Evolutionary conservation across 1,140 invertebrate species (phyloP), one percentile per base, ranked within the genome.

Genomic region (Ephestia elutella): DNA sequence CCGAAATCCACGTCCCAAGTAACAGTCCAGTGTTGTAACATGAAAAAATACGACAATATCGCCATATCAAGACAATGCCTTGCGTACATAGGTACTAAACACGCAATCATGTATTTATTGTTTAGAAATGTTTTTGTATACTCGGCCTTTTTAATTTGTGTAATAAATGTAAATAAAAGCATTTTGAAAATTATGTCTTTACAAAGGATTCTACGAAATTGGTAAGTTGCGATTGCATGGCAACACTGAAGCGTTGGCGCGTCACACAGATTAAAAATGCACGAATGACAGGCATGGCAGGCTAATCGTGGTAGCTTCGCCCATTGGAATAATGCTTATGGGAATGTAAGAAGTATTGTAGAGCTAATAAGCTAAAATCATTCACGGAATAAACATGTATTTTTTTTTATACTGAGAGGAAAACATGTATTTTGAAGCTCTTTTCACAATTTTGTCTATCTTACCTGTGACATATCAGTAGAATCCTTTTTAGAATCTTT

Each of bases 191-290:
- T 58, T 82, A 82, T 85, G 78, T 81, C 78, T 80, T 75, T 57
- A 63, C 76, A 83, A 44, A 87, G 84, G 84, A 87, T 84, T 87
- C 74, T 85, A 84, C 73, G 81, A 87, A 71, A 84, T 87, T 49
- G 84, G 84, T 87, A 79, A 87, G 84, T 80, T 54, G 70, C 61
- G 58, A 64, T 49, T 35, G 62, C 62, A 65, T 64, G 62, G 51
- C 51, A 62, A 59, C 49, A 65, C 56, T 69, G 74, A 63, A 78
- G 9, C 5, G 9, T 10, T 75, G 75, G 71, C 71, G 70, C 28
- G 60, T 15, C 49, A 57, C 53, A 63, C 61, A 51, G 54, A 38
- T 38, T 57, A 32, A 57, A 48, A 57, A 25, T 54, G 51, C 51
- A 54, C 51, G 51, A 32, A 32, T 25, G 13, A 28, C 49, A 54